Percentiles rank a stretch among this genome's conserved stretches.
Evolutionary conservation across 2,113 vertebrate species (phyloP).

Genomic region (Neotragus moschatus): DNA sequence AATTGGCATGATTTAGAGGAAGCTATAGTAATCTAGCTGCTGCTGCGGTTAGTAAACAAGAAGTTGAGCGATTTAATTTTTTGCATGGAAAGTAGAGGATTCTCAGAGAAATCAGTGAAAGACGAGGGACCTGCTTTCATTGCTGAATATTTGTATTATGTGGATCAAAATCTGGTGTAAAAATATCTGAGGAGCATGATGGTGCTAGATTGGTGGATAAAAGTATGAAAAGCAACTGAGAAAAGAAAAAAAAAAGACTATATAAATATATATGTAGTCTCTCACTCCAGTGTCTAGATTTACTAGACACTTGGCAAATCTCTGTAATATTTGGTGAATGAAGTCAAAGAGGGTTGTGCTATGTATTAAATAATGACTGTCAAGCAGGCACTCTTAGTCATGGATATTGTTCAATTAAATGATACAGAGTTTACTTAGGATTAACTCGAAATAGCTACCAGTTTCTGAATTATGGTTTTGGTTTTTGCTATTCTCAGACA

Average conservation of each 20-base stretch:
- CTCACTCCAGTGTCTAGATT: neutral
- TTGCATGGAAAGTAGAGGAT: neutral
- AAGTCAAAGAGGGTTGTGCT: neutral
- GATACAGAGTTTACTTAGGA: neutral
- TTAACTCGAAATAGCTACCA: neutral
- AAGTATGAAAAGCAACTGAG: neutral
- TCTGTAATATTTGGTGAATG: neutral
- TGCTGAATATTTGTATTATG: neutral
- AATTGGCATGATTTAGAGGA: neutral
- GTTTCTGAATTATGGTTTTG: neutral
- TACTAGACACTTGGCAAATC: neutral
- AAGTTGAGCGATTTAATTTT: neutral
- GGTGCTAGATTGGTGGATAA: neutral
- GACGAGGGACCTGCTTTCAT: neutral
- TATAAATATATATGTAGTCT: neutral
- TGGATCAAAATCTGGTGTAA: neutral
- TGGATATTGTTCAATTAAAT: neutral
- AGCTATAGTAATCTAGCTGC: neutral
- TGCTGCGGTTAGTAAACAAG: neutral
- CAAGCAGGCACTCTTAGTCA: neutral
- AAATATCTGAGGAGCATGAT: neutral
- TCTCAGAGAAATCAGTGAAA: slow-evolving; percentile 12
- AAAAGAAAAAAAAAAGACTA: neutral
- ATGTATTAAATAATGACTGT: neutral
- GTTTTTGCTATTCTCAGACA: neutral